Conservation (phyloP, 2,888 invertebrate species). For the Nomada fucata region DNA sequence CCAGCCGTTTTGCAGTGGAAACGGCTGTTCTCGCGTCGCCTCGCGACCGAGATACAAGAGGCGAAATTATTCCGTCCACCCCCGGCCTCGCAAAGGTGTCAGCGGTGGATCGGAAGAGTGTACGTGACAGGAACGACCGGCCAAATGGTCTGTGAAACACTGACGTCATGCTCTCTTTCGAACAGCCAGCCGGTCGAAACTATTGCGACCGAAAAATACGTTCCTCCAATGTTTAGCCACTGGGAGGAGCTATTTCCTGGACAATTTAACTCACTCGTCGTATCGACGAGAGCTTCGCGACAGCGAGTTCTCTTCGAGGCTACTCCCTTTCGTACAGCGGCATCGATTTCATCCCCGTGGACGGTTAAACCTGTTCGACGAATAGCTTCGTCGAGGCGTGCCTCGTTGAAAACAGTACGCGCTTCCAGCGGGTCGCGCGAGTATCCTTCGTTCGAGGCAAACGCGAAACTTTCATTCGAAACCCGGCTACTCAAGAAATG, state of each 20-base stretch:
- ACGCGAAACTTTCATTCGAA: not conserved
- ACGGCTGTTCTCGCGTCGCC: conserved; percentile 39
- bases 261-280: not conserved
- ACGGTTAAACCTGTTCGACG: no score
- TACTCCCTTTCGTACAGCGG: not conserved
- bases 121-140: conserved; percentile 34
- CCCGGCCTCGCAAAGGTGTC: conserved; percentile 4
- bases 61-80: conserved; percentile 44
- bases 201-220: not conserved
- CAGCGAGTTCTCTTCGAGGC: no score
- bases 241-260: no score
- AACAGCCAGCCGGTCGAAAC: conserved; percentile 13
- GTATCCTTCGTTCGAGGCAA: no score
- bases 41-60: conserved; percentile 40
- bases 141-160: conserved; percentile 62
- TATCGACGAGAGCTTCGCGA: not conserved
- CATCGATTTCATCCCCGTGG: no score
- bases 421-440: not conserved
- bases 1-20: conserved; percentile 32
- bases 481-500: not conserved
- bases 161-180: conserved; percentile 58
- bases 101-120: conserved; percentile 26
- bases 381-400: no score
- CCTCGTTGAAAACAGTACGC: no score
- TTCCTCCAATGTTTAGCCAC: not conserved